Conservation (phyloP, 2,888 invertebrate species). For the Chalcis sispes region DNA sequence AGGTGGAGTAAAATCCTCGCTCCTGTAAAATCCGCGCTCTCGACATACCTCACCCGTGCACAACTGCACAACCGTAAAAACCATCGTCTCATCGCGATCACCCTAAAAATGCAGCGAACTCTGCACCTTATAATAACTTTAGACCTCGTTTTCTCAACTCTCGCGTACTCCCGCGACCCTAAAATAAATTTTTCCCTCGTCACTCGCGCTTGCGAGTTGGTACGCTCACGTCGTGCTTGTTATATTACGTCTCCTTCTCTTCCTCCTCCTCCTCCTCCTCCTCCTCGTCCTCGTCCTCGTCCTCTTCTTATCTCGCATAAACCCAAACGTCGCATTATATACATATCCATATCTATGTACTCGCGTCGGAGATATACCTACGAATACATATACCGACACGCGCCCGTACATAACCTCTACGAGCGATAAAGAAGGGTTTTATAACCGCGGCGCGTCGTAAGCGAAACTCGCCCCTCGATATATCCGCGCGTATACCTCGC, state of each 20-base stretch:
- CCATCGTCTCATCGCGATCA: not conserved
- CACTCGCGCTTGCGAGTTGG: too few species aligned
- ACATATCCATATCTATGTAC: slow-evolving; percentile 12
- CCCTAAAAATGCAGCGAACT: not conserved
- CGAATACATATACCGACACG: not conserved
- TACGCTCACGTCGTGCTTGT: too few species aligned
- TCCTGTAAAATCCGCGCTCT: too few species aligned
- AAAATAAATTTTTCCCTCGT: not conserved
- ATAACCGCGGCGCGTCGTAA: slow-evolving; percentile 33
- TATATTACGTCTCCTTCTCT: too few species aligned
- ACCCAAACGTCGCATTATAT: not conserved
- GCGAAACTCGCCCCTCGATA: slow-evolving; percentile 17
- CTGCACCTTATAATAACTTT: not conserved
- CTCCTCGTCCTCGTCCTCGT: too few species aligned
- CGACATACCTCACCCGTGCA: too few species aligned
- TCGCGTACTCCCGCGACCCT: not conserved
- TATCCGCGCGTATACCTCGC: not conserved
- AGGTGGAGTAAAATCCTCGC: too few species aligned
- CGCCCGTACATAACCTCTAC: slow-evolving; percentile 45
- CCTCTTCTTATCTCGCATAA: too few species aligned
- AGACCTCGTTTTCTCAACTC: not conserved
- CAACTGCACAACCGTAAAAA: too few species aligned
- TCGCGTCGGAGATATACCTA: slow-evolving; percentile 14
- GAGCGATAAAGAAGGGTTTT: slow-evolving; percentile 57
- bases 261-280: too few species aligned